Evolutionary conservation across 2,797 vertebrate species (phyloP), one percentile per base, ranked within the genome.

Genomic region (Philypnodon macrostomus): DNA sequence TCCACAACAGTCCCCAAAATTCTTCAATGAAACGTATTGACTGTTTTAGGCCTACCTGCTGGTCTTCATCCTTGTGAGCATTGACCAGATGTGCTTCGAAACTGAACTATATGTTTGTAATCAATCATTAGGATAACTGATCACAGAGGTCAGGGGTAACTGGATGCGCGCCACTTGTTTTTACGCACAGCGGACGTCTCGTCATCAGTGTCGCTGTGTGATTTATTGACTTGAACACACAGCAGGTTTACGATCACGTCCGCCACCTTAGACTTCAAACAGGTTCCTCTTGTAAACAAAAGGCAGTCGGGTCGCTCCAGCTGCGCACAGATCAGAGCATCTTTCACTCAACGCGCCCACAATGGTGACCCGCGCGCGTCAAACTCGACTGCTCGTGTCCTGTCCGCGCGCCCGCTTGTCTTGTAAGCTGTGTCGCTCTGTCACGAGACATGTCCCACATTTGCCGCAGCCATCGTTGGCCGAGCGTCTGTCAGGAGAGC

Each of bases 381-480:
- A 88, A 80, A 86, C 77, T 72, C 57, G 84, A 82, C 80, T 83
- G 83, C 83, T 84, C 70, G 53, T 75, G 80, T 88, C 83, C 81
- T 67, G 83, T 88, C 81, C 80, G 76, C 67, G 45, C 49, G 62
- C 66, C 42, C 53, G 45, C 38, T 75, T 89, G 87, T 85, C 81
- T 71, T 79, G 87, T 85, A 71, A 55, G 72, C 84, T 75, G 80
- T 63, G 85, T 85, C 49, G 75, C 79, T 75, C 80, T 84, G 83
- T 88, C 87, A 86, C 77, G 66, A 80, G 77, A 85, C 83, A 85
- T 88, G 88, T 90, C 88, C 80, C 77, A 86, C 85, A 85, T 89
- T 88, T 88, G 85, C 84, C 56, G 76, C 70, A 62, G 70, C 78
- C 75, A 15, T 81, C 66, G 70, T 70, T 50, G 85, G 81, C 82